phyloP scores from a whole-genome alignment of 2,888 invertebrate species.

The Escarpia spicata region DNA sequence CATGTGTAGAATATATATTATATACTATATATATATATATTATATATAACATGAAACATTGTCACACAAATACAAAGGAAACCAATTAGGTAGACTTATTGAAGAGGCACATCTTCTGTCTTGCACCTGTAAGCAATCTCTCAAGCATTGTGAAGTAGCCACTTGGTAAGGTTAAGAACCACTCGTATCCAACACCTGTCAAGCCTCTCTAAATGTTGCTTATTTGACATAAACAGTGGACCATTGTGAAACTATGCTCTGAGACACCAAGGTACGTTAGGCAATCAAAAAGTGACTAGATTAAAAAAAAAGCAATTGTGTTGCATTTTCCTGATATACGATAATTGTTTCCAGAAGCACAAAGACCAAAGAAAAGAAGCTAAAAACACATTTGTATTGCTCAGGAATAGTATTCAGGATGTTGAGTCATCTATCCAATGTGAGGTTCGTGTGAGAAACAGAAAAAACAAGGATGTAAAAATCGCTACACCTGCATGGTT shows the following conservation, averaged over 20 bases:
- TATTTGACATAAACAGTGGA: neutral
- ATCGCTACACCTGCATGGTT: neutral
- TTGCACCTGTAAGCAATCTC: neutral
- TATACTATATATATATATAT: too few species aligned
- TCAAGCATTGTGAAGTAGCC: neutral
- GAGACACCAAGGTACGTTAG: neutral
- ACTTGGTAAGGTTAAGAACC: neutral
- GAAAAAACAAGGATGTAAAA: neutral
- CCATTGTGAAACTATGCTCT: neutral
- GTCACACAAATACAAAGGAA: neutral
- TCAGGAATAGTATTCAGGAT: neutral
- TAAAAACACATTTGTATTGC: neutral
- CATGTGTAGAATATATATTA: too few species aligned
- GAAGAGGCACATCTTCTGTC: neutral
- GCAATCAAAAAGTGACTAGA: neutral
- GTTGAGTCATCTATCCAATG: neutral
- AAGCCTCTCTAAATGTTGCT: neutral
- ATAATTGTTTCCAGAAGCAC: neutral
- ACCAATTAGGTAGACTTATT: neutral
- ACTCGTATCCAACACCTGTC: neutral
- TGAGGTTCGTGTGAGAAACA: neutral
- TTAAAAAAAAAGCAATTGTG: neutral
- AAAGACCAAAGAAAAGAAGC: neutral
- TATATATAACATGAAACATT: too few species aligned
- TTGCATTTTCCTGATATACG: neutral